Percentiles rank a stretch among this genome's conserved stretches.
Evolutionary conservation across 2,888 invertebrate genomes (phyloP).

Genomic region (Hypselothyrea guttata): DNA sequence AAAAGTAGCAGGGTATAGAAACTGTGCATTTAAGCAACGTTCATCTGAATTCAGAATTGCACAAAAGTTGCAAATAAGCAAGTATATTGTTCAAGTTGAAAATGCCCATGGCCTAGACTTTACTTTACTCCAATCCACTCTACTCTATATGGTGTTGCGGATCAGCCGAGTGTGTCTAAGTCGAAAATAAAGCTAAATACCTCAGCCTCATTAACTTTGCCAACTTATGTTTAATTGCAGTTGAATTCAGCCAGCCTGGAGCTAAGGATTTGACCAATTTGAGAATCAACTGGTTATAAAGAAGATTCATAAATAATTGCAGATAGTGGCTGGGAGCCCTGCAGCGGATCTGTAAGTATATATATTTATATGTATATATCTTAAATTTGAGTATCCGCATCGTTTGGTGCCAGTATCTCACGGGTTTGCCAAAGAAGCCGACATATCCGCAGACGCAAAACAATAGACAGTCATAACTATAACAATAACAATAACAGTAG

Average conservation of each 20-base stretch:
- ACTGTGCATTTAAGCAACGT: not conserved
- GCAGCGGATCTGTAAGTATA: conserved; percentile 29
- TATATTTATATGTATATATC: not conserved
- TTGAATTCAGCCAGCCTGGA: conserved; percentile 1
- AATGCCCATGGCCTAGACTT: conserved; percentile 2
- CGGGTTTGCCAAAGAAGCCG: no score
- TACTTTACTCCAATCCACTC: not conserved
- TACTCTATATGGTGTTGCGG: not conserved
- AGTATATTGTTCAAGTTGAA: conserved; percentile 11
- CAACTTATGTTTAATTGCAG: conserved; percentile 18
- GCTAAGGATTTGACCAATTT: not conserved
- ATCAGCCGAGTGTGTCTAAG: conserved; percentile 18
- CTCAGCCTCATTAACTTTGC: conserved; percentile 4
- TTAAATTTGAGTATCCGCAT: no score
- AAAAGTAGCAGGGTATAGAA: not conserved
- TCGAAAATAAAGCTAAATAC: conserved; percentile 18
- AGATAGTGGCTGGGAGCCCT: not conserved
- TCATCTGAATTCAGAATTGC: no score
- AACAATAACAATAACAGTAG: conserved; percentile 25
- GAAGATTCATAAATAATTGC: not conserved
- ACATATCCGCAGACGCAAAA: conserved; percentile 12
- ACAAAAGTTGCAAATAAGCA: not conserved
- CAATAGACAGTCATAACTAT: conserved; percentile 23
- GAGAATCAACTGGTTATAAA: not conserved
- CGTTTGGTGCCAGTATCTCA: not conserved